phyloP scores from a whole-genome alignment of 2,113 vertebrate species.

The Lophius piscatorius region DNA sequence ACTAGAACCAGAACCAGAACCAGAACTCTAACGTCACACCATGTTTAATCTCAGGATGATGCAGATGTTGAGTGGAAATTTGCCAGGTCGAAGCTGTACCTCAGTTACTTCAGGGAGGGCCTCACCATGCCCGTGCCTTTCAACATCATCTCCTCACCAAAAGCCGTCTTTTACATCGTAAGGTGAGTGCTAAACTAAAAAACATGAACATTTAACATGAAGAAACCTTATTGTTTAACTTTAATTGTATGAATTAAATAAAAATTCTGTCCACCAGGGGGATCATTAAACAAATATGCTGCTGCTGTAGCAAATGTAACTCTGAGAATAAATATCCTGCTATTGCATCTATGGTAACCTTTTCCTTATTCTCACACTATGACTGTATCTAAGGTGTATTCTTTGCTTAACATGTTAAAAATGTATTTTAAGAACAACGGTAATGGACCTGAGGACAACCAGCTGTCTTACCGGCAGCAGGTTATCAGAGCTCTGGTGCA shows the following conservation, averaged over 20 bases:
- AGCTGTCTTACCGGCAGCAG: constrained; percentile 81
- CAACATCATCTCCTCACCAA: constrained; percentile 90
- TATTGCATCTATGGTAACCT: constrained; percentile 78
- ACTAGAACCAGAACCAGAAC: background rate
- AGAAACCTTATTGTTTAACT: background rate
- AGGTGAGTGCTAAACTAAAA: constrained; percentile 70
- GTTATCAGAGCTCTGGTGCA: constrained; percentile 88
- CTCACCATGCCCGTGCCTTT: constrained; percentile 91
- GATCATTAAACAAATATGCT: constrained; percentile 80
- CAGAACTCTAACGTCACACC: background rate
- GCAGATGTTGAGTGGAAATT: constrained; percentile 94
- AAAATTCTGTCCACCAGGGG: constrained; percentile 70
- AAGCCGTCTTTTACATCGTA: constrained; percentile 84
- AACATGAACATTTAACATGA: background rate
- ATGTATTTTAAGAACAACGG: constrained; percentile 49
- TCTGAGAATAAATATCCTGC: constrained; percentile 80
- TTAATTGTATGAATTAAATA: background rate
- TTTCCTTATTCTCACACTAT: background rate
- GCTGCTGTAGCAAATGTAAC: constrained; percentile 77
- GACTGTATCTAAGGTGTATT: too few relatives aligned
- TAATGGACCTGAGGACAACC: constrained; percentile 48
- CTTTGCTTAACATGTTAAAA: background rate
- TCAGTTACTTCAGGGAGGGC: constrained; percentile 89
- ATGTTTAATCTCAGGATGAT: constrained; percentile 78
- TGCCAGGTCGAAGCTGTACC: constrained; percentile 90